phyloP scores from a whole-genome alignment of 2,797 vertebrate genomes.

The Chromis chromis region DNA sequence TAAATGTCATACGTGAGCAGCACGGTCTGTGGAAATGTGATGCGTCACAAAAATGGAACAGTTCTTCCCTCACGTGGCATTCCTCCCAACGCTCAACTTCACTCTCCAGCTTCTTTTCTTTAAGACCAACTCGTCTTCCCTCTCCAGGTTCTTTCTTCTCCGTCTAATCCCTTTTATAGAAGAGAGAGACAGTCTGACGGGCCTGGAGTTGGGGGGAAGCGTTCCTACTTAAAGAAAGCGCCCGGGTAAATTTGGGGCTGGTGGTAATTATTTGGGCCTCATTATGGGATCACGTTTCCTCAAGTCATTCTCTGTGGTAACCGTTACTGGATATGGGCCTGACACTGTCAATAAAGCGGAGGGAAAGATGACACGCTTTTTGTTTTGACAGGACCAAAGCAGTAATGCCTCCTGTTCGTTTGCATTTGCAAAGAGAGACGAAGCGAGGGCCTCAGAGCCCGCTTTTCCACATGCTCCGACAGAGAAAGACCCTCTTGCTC shows the following conservation, averaged over 20 bases:
- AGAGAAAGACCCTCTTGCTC: slow-evolving; percentile 40
- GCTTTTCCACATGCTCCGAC: slow-evolving; percentile 73
- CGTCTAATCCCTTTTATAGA: slow-evolving; percentile 72
- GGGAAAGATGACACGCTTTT: slow-evolving; percentile 79
- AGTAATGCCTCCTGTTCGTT: slow-evolving; percentile 73
- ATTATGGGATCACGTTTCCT: slow-evolving; percentile 82
- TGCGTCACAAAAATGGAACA: slow-evolving; percentile 1
- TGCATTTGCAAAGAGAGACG: slow-evolving; percentile 66
- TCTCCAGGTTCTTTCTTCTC: slow-evolving; percentile 64
- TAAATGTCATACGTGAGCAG: neutral
- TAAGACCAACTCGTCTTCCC: slow-evolving; percentile 44
- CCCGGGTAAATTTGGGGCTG: slow-evolving; percentile 73
- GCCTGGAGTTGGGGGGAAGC: slow-evolving; percentile 38
- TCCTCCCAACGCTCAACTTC: slow-evolving; percentile 11
- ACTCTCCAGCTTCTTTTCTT: slow-evolving; percentile 44
- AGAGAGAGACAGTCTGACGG: slow-evolving; percentile 73
- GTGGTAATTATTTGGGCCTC: slow-evolving; percentile 82
- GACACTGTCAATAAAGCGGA: slow-evolving; percentile 78
- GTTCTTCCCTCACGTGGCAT: slow-evolving; percentile 19
- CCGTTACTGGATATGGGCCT: slow-evolving; percentile 78
- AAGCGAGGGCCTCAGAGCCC: slow-evolving; percentile 41
- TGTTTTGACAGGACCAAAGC: slow-evolving; percentile 83
- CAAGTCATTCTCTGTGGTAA: slow-evolving; percentile 74
- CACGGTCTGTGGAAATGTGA: slow-evolving; percentile 3
- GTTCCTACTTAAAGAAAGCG: slow-evolving; percentile 76